These are phyloP conservation scores for Antheraea assamensis DNA, from an alignment of 2,888 invertebrate genomes.

Conservation along the genomic window DNA sequence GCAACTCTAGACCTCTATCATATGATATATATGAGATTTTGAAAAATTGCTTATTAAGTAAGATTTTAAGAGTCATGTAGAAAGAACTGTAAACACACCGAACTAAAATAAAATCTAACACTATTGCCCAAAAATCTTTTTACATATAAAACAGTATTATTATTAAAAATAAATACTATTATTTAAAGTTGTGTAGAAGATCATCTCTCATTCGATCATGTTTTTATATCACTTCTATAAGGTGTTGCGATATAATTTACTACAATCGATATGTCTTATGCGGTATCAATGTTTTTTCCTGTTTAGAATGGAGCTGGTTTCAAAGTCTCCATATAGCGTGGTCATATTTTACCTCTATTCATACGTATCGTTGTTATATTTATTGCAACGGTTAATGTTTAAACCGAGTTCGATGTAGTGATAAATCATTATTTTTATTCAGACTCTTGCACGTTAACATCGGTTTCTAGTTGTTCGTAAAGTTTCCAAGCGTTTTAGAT, in stretches of 20 bases:
- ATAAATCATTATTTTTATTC: slow-evolving; percentile 7
- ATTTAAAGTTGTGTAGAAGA: background rate
- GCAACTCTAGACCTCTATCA: no score
- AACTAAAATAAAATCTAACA: no score
- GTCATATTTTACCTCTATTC: slow-evolving; percentile 18
- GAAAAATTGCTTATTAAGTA: no score
- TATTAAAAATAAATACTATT: no score
- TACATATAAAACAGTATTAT: no score
- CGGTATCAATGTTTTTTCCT: slow-evolving; percentile 13
- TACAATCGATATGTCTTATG: slow-evolving; percentile 11
- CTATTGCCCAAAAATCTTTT: no score
- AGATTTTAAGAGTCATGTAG: no score
- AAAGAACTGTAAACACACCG: no score
- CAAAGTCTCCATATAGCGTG: slow-evolving; percentile 16
- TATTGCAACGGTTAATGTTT: slow-evolving; percentile 19
- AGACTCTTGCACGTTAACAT: background rate
- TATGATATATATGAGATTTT: no score
- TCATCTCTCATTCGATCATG: background rate
- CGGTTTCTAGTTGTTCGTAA: background rate
- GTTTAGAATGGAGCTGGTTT: slow-evolving; percentile 17
- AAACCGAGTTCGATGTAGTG: slow-evolving; percentile 15
- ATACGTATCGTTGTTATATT: slow-evolving; percentile 20
- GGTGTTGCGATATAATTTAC: slow-evolving; percentile 20
- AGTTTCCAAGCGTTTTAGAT: background rate
- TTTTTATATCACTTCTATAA: slow-evolving; percentile 13